Conservation (phyloP, 2,113 vertebrate genomes). For the Paradisaea rubra region DNA sequence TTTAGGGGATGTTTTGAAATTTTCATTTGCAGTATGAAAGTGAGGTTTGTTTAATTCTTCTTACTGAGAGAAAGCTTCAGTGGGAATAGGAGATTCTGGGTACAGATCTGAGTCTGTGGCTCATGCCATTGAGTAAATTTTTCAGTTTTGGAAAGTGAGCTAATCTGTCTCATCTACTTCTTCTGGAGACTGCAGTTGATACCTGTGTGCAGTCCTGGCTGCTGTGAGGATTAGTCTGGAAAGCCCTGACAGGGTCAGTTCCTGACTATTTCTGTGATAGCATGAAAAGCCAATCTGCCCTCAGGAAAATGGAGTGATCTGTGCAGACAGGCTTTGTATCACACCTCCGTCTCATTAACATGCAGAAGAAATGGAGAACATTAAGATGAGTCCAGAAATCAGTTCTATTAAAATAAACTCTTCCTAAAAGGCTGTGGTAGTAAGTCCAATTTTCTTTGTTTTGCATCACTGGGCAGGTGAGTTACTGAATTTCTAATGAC, state of each 20-base stretch:
- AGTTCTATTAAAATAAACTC: constrained; percentile 31
- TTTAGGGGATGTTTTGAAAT: constrained; percentile 14
- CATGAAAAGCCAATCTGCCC: background rate
- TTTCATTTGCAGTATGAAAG: background rate
- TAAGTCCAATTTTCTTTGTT: constrained; percentile 62
- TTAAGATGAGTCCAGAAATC: background rate
- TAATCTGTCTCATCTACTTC: background rate
- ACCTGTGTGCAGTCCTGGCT: background rate
- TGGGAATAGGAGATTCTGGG: background rate
- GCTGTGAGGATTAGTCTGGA: background rate
- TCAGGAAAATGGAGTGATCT: background rate
- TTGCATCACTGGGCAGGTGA: constrained; percentile 67
- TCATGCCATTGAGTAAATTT: background rate
- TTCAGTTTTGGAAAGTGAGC: background rate
- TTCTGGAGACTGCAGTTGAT: background rate
- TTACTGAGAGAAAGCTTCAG: background rate
- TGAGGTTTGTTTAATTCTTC: background rate
- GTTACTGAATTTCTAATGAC: constrained; percentile 58
- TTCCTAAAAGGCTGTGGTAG: constrained; percentile 46
- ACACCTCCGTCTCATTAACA: background rate
- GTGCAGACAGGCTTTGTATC: background rate
- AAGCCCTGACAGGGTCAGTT: background rate
- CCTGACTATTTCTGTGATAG: background rate
- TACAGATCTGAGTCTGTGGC: background rate
- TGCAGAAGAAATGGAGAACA: background rate